Conservation (phyloP, 2,113 vertebrate species). For the Onychostoma macrolepis region DNA sequence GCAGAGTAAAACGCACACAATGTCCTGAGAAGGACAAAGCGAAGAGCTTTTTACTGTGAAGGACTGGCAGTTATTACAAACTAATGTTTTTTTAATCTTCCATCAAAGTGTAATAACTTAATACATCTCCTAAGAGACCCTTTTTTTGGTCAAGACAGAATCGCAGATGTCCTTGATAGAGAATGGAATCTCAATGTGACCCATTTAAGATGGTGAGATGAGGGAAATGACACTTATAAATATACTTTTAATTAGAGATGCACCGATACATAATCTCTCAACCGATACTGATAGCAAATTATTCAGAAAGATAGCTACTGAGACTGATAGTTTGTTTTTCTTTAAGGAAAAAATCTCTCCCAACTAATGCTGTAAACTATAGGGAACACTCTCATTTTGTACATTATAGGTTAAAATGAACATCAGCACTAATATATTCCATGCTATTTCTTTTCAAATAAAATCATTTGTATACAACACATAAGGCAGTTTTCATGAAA, state of each 20-base stretch:
- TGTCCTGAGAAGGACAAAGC: conserved; percentile 26
- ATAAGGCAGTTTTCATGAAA: too few species aligned
- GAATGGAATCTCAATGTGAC: not conserved
- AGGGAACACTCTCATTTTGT: too few species aligned
- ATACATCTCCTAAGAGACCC: not conserved
- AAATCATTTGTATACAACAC: too few species aligned
- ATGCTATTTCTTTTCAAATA: too few species aligned
- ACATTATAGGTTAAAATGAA: too few species aligned
- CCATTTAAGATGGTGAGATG: not conserved
- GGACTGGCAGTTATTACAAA: not conserved
- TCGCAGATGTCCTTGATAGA: not conserved
- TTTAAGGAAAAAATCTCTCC: too few species aligned
- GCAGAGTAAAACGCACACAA: conserved; percentile 39
- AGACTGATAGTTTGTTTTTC: too few species aligned
- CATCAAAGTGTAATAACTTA: not conserved
- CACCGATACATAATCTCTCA: too few species aligned
- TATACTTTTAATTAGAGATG: not conserved
- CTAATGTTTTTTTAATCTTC: not conserved
- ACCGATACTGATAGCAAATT: too few species aligned
- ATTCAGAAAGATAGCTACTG: too few species aligned
- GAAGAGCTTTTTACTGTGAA: not conserved
- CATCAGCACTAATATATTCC: too few species aligned
- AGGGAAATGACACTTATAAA: not conserved
- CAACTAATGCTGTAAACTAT: too few species aligned
- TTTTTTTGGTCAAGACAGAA: not conserved